These are phyloP conservation scores for Gymnogyps californianus DNA, from an alignment of 2,113 vertebrate species.

Conservation along the genomic window DNA sequence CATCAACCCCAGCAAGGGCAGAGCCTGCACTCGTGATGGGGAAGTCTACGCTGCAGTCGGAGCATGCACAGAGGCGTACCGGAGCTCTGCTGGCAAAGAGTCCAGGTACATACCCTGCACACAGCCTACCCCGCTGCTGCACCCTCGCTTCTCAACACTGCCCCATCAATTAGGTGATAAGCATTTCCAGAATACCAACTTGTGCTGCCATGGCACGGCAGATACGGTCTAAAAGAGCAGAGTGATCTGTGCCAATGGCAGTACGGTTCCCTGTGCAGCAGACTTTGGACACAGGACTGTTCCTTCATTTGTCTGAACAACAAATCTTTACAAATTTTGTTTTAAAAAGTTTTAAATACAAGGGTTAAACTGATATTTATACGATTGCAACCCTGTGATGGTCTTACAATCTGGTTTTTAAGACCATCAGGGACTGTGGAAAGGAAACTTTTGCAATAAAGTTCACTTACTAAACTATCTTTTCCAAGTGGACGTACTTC, in stretches of 20 bases:
- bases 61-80: fast-evolving
- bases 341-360: neutral
- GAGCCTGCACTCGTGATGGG: fast-evolving
- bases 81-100: neutral
- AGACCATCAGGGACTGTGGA: neutral
- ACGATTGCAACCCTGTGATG: neutral
- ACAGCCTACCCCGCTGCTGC: neutral
- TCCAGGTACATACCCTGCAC: fast-evolving
- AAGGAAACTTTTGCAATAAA: neutral
- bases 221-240: fast-evolving
- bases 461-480: neutral
- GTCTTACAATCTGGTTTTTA: neutral
- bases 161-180: fast-evolving
- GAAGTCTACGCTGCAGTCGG: fast-evolving
- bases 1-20: neutral
- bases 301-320: neutral
- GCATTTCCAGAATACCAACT: neutral
- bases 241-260: fast-evolving
- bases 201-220: neutral
- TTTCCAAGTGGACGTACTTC: neutral
- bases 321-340: neutral
- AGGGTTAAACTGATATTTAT: neutral
- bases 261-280: fast-evolving
- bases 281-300: neutral
- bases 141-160: neutral